Evolutionary conservation across 2,113 vertebrate species (phyloP).

Genomic region (Tautogolabrus adspersus): DNA sequence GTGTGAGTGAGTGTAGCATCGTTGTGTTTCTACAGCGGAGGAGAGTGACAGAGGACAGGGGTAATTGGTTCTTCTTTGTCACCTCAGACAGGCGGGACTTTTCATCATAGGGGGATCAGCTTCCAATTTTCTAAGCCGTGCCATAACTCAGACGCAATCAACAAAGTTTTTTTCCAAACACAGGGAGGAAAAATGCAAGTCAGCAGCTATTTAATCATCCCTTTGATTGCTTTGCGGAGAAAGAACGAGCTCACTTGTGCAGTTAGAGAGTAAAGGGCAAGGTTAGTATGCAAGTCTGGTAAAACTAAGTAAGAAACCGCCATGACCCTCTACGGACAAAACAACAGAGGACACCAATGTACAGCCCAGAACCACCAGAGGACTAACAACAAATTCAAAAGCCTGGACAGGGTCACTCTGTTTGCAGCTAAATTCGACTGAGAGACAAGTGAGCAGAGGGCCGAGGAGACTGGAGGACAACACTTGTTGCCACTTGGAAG

Average conservation of each 20-base stretch:
- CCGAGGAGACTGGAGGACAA: constrained; percentile 42
- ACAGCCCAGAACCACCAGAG: constrained; percentile 20
- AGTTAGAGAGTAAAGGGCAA: constrained; percentile 52
- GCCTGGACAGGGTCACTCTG: constrained; percentile 31
- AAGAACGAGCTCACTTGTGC: constrained; percentile 54
- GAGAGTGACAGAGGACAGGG: constrained; percentile 66
- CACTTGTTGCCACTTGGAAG: constrained; percentile 41
- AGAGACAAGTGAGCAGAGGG: constrained; percentile 29
- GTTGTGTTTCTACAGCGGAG: constrained; percentile 16
- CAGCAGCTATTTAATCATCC: constrained; percentile 83
- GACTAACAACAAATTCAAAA: constrained; percentile 28
- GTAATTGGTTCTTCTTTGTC: constrained; percentile 81
- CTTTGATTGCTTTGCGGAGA: constrained; percentile 67
- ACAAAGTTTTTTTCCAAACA: constrained; percentile 70
- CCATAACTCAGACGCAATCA: constrained; percentile 75
- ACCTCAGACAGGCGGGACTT: constrained; percentile 72
- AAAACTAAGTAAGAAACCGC: constrained; percentile 22
- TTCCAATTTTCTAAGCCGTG: constrained; percentile 73
- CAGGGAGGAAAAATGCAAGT: constrained; percentile 75
- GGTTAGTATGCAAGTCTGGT: constrained; percentile 47
- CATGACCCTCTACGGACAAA: constrained; percentile 26
- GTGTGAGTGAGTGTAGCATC: not conserved
- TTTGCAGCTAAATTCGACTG: constrained; percentile 18
- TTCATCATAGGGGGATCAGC: constrained; percentile 75
- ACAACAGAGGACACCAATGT: constrained; percentile 30